Percentiles rank a stretch among this genome's conserved stretches.
These are phyloP conservation scores for Micronycteris hirsuta DNA, from an alignment of 2,113 vertebrate species.

Conservation along the genomic window DNA sequence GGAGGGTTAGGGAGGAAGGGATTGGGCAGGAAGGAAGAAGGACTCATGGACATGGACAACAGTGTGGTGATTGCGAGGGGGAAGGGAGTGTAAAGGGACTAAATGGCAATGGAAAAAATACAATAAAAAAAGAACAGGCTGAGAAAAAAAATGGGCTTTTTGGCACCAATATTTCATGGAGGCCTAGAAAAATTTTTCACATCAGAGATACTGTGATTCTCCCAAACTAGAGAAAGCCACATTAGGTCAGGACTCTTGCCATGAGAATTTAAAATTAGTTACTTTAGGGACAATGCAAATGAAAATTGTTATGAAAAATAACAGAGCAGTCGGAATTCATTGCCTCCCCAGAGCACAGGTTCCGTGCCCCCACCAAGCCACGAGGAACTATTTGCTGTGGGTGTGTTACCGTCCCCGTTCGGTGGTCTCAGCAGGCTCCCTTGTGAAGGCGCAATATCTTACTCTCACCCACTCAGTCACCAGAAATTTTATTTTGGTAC, in stretches of 20 bases:
- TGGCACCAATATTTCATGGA: background rate
- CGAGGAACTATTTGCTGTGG: background rate
- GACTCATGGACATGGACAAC: too few species aligned
- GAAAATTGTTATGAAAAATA: background rate
- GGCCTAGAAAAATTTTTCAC: background rate
- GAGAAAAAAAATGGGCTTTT: background rate
- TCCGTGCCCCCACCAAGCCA: background rate
- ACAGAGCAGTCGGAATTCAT: background rate
- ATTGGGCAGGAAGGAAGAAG: too few species aligned
- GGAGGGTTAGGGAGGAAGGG: too few species aligned
- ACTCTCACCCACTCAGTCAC: background rate
- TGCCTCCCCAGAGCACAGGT: background rate
- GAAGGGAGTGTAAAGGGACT: too few species aligned
- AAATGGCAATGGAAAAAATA: too few species aligned
- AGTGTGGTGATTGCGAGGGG: too few species aligned
- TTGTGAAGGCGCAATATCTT: background rate
- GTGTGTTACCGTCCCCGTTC: accelerated
- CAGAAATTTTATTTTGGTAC: background rate
- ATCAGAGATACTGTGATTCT: background rate
- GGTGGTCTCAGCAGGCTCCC: background rate
- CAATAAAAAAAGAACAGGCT: background rate
- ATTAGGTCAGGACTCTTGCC: background rate
- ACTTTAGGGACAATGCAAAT: background rate
- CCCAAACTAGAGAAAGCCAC: background rate
- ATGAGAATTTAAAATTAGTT: background rate